Evolutionary conservation across 1,140 invertebrate genomes (phyloP).

Genomic region (Dendroctonus valens): DNA sequence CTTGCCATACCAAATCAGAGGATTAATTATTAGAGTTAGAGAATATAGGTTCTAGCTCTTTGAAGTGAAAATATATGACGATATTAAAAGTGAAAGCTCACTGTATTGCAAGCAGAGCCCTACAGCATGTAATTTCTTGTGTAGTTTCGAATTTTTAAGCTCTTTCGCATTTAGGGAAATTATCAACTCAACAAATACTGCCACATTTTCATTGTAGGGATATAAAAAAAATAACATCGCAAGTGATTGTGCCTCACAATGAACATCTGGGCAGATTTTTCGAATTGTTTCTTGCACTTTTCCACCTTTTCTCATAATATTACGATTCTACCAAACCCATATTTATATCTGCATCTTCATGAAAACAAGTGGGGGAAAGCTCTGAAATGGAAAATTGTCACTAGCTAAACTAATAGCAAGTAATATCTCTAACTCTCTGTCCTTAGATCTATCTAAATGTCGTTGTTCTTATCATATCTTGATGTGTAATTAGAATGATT

Average conservation of each 20-base stretch:
- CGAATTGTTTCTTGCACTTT: neutral
- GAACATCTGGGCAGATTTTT: conserved; percentile 14
- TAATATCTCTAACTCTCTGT: too few relatives aligned
- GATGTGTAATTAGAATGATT: neutral
- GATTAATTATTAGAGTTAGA: too few relatives aligned
- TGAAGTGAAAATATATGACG: too few relatives aligned
- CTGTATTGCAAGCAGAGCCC: conserved; percentile 6
- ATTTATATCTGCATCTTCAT: too few relatives aligned
- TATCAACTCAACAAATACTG: neutral
- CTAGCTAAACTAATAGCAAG: too few relatives aligned
- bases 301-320: too few relatives aligned
- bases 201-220: conserved; percentile 11
- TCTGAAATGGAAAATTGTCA: too few relatives aligned
- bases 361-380: too few relatives aligned
- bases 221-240: conserved; percentile 11
- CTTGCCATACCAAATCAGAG: too few relatives aligned
- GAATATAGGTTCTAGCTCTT: too few relatives aligned
- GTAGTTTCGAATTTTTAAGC: conserved; percentile 1
- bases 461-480: neutral
- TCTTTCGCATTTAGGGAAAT: conserved; percentile 2
- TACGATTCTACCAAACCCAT: too few relatives aligned
- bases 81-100: neutral
- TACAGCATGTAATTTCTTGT: conserved; percentile 17
- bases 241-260: conserved; percentile 46
- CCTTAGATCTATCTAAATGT: too few relatives aligned